Conservation (phyloP, 2,797 vertebrate genomes). For the Phrynocephalus guinanensis region DNA sequence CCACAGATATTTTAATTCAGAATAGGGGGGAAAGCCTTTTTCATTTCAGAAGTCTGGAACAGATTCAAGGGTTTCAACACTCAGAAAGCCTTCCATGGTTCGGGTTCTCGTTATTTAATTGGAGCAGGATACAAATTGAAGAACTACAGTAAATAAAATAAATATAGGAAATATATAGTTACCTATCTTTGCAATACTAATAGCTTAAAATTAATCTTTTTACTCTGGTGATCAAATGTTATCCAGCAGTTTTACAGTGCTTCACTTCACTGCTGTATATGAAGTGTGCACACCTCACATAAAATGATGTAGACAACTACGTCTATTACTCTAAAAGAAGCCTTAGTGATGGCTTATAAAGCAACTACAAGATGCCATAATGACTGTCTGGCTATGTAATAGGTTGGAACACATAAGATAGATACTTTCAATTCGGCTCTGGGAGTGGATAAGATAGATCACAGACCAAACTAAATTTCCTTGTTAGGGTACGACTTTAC, state of each 20-base stretch:
- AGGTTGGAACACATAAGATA: neutral
- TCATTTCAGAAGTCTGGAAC: neutral
- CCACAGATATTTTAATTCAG: slow-evolving; percentile 1
- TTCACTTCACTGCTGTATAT: slow-evolving; percentile 50
- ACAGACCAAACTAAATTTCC: slow-evolving; percentile 52
- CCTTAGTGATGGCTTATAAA: slow-evolving; percentile 56
- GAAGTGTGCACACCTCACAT: slow-evolving; percentile 61
- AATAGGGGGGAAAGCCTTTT: neutral
- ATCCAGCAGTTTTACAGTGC: slow-evolving; percentile 56
- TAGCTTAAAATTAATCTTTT: slow-evolving; percentile 41
- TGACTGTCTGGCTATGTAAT: slow-evolving; percentile 53
- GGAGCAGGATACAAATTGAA: too few relatives aligned
- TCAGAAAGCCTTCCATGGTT: too few relatives aligned
- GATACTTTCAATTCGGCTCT: slow-evolving; percentile 42
- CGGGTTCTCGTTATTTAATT: too few relatives aligned
- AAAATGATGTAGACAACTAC: slow-evolving; percentile 61
- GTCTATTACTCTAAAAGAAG: slow-evolving; percentile 56
- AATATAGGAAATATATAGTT: neutral
- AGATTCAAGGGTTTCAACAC: too few relatives aligned
- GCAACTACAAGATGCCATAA: slow-evolving; percentile 19
- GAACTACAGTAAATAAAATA: too few relatives aligned
- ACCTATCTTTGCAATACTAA: slow-evolving; percentile 52
- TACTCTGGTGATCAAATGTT: slow-evolving; percentile 43
- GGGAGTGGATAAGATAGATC: slow-evolving; percentile 48
- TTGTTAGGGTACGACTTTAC: slow-evolving; percentile 62